A percentile compares a stretch with the other conserved stretches of the same genome.
Conservation (phyloP, 2,888 invertebrate genomes). For the Apamea sordens region DNA sequence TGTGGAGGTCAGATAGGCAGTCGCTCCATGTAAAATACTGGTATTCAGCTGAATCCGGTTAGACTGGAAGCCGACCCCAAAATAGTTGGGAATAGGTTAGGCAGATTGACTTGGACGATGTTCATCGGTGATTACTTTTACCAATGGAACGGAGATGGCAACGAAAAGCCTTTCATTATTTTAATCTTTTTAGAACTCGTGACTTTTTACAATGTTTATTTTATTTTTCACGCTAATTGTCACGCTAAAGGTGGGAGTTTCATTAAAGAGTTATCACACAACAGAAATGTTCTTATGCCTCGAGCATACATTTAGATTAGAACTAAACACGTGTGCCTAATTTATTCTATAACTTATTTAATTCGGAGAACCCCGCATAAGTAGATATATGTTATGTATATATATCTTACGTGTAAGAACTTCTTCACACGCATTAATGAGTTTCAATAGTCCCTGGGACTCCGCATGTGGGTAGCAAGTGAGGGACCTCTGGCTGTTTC, state of each 20-base stretch:
- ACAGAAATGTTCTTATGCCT: neutral
- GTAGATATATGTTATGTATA: neutral
- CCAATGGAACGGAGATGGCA: neutral
- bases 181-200: neutral
- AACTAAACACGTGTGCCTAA: neutral
- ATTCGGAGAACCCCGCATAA: conserved; percentile 2
- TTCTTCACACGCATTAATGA: conserved; percentile 35
- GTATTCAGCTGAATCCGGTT: too few relatives aligned
- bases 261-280: neutral
- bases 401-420: conserved; percentile 26
- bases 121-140: neutral
- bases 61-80: too few relatives aligned
- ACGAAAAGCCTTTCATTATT: neutral
- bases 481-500: conserved; percentile 33
- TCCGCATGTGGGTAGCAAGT: conserved; percentile 9
- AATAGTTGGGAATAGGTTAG: too few relatives aligned
- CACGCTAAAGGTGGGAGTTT: neutral
- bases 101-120: too few relatives aligned
- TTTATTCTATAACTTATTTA: conserved; percentile 8
- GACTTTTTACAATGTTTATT: neutral
- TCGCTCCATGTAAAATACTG: too few relatives aligned
- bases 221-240: neutral
- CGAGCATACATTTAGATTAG: too few relatives aligned
- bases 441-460: conserved; percentile 23
- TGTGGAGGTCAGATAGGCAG: too few relatives aligned